phyloP scores from a whole-genome alignment of 2,888 invertebrate species.

The Calameuta idolon region DNA sequence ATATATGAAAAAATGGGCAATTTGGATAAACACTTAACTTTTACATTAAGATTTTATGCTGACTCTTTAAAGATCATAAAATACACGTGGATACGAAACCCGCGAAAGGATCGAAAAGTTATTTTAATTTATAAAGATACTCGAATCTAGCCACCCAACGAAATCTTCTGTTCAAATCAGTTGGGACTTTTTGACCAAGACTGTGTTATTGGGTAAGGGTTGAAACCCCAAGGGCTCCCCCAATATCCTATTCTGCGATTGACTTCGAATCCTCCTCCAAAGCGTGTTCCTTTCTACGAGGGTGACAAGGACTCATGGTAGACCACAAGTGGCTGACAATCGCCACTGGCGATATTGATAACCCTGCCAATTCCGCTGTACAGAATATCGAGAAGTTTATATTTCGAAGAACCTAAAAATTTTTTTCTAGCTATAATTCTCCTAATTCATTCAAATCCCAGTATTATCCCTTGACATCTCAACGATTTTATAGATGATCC shows the following conservation, averaged over 20 bases:
- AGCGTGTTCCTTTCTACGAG: background rate
- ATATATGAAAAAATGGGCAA: background rate
- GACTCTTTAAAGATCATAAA: background rate
- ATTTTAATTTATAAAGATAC: background rate
- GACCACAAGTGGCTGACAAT: conserved; percentile 57
- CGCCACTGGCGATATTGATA: conserved; percentile 47
- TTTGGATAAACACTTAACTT: background rate
- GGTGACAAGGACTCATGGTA: conserved; percentile 26
- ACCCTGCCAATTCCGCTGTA: conserved; percentile 29
- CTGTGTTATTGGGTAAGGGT: conserved; percentile 29
- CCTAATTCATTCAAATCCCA: background rate
- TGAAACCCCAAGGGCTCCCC: conserved; percentile 47
- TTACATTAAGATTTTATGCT: background rate
- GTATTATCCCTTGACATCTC: too few relatives aligned
- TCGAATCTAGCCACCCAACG: background rate
- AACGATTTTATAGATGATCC: background rate
- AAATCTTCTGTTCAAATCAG: conserved; percentile 35
- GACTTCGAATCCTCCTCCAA: conserved; percentile 46
- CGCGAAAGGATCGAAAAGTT: background rate
- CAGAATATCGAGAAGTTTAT: background rate
- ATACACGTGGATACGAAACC: background rate
- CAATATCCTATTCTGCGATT: conserved; percentile 57
- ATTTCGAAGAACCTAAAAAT: background rate
- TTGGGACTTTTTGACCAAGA: conserved; percentile 33
- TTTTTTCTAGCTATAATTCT: background rate